These are phyloP conservation scores for Cremastinae sp. DNA, from an alignment of 2,888 invertebrate species.

Conservation along the genomic window DNA sequence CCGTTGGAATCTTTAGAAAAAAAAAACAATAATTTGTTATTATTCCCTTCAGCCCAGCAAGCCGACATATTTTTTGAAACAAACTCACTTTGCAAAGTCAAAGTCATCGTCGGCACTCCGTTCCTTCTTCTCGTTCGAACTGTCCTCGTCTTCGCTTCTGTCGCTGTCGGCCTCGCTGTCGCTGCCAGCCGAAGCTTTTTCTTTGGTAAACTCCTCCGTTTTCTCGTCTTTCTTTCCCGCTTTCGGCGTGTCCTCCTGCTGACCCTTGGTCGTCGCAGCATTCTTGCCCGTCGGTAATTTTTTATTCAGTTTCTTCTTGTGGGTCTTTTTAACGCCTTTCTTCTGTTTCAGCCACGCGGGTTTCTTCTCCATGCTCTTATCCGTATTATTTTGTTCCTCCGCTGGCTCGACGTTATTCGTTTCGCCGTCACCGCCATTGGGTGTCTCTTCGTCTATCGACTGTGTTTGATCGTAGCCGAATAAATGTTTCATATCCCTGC, in stretches of 20 bases:
- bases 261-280: constrained; percentile 46
- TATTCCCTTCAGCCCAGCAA: not conserved
- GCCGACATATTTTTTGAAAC: constrained; percentile 1
- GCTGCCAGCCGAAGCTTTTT: constrained; percentile 72
- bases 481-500: constrained; percentile 91
- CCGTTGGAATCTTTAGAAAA: constrained; percentile 86
- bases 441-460: constrained; percentile 81
- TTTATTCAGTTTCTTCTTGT: constrained; percentile 82
- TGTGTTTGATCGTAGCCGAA: constrained; percentile 87
- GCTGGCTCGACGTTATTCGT: constrained; percentile 80
- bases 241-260: constrained; percentile 67
- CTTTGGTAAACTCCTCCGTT: constrained; percentile 70
- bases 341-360: constrained; percentile 92
- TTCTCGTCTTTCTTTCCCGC: constrained; percentile 73
- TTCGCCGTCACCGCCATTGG: constrained; percentile 82
- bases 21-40: constrained; percentile 14
- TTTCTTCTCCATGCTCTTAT: constrained; percentile 82
- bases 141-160: constrained; percentile 82
- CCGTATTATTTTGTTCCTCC: constrained; percentile 82
- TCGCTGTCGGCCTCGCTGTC: constrained; percentile 82
- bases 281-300: constrained; percentile 70
- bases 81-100: constrained; percentile 91
- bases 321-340: constrained; percentile 84
- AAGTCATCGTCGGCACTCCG: constrained; percentile 85
- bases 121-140: constrained; percentile 83